Evolutionary conservation across 1,140 invertebrate species (phyloP).

Genomic region (Nasonia vitripennis): DNA sequence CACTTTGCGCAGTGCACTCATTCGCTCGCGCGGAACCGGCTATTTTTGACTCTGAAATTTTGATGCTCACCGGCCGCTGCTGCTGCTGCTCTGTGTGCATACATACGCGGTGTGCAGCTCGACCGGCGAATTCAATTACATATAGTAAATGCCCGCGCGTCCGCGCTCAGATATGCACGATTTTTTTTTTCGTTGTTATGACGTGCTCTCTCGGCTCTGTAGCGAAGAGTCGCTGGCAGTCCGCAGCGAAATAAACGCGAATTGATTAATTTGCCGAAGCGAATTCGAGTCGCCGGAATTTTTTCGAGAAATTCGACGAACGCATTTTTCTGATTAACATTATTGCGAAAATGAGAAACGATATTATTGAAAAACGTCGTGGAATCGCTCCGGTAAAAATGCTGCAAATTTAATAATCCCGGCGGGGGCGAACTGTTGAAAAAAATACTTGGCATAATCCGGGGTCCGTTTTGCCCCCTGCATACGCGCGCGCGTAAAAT

Average conservation of each 20-base stretch:
- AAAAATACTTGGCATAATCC: no score
- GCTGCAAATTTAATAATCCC: no score
- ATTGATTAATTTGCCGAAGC: no score
- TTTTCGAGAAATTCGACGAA: no score
- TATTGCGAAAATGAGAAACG: no score
- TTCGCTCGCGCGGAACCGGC: neutral
- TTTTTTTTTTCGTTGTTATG: neutral
- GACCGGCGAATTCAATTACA: conserved; percentile 29
- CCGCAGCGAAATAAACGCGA: neutral
- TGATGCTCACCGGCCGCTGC: conserved; percentile 18
- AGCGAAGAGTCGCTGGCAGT: neutral
- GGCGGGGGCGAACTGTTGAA: no score
- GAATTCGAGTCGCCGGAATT: neutral
- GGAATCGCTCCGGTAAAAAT: no score
- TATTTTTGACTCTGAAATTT: conserved; percentile 39
- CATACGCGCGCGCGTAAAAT: neutral
- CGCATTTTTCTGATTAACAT: no score
- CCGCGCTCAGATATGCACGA: neutral
- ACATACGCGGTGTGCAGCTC: neutral
- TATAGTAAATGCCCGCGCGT: neutral
- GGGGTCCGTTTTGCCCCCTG: no score
- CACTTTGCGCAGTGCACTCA: conserved; percentile 19
- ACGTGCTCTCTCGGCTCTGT: neutral
- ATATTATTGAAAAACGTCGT: no score
- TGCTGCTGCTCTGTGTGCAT: neutral